These are phyloP conservation scores for Macropus fuliginosus DNA, from an alignment of 2,797 vertebrate genomes.

Conservation along the genomic window DNA sequence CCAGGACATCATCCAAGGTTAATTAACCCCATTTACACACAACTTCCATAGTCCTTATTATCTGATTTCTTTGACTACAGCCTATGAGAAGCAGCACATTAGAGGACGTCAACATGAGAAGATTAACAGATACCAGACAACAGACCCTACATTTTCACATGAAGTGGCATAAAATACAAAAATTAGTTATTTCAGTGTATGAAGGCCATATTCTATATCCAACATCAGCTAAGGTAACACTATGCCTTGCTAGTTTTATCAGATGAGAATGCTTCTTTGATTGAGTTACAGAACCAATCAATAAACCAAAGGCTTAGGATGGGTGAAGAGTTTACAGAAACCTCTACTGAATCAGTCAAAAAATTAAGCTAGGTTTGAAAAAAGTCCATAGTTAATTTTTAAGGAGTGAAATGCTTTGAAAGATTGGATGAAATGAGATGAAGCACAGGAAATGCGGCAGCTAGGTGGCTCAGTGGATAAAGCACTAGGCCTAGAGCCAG, in stretches of 20 bases:
- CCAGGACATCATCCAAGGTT: neutral
- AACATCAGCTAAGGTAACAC: neutral
- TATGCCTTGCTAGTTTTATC: neutral
- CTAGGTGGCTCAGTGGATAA: neutral
- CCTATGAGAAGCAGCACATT: slow-evolving; percentile 24
- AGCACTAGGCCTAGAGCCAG: neutral
- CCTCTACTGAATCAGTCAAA: neutral
- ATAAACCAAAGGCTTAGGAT: neutral
- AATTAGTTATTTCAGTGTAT: neutral
- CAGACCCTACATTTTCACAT: neutral
- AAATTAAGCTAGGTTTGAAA: neutral
- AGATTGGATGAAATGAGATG: neutral
- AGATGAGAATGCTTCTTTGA: neutral
- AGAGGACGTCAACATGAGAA: neutral
- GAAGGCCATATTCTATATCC: neutral
- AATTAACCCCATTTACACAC: slow-evolving; percentile 15
- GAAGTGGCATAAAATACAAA: neutral
- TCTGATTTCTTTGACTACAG: slow-evolving; percentile 28
- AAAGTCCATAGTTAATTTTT: neutral
- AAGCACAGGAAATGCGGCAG: neutral
- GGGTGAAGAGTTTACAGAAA: neutral
- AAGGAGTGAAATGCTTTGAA: neutral
- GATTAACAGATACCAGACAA: neutral
- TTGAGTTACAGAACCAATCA: neutral
- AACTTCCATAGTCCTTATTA: slow-evolving; percentile 5